Evolutionary conservation across 23 tunicate species (phyloP).

Genomic region (Ciona savignyi): DNA sequence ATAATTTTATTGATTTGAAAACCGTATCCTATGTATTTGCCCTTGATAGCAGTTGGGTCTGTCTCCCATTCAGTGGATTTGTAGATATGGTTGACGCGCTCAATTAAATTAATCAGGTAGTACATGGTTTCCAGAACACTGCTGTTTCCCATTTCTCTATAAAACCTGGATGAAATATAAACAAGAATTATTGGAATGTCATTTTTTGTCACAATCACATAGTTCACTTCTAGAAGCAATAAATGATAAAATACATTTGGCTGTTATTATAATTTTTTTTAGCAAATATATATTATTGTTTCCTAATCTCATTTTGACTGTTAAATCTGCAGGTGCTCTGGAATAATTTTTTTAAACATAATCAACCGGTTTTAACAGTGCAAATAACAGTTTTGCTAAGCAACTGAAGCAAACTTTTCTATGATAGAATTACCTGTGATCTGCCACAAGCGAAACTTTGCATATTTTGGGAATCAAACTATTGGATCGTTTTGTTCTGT

Average conservation of each 20-base stretch:
- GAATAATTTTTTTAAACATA: too few species aligned
- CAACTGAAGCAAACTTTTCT: too few species aligned
- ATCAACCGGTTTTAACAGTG: too few species aligned
- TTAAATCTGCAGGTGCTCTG: too few species aligned
- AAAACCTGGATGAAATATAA: constrained; percentile 48
- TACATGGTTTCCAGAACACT: constrained; percentile 68
- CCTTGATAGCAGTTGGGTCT: background rate
- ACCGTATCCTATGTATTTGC: constrained; percentile 49
- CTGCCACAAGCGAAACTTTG: constrained; percentile 66
- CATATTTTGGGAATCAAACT: constrained; percentile 39
- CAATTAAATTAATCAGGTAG: constrained; percentile 58
- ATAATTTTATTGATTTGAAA: constrained; percentile 62
- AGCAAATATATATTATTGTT: too few species aligned
- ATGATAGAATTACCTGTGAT: constrained; percentile 37
- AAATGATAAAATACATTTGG: too few species aligned
- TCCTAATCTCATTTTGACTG: too few species aligned
- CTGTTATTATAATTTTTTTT: too few species aligned
- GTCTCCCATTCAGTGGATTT: constrained; percentile 61
- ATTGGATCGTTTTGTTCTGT: background rate
- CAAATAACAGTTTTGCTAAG: too few species aligned
- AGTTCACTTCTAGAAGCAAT: too few species aligned
- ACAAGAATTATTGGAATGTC: too few species aligned
- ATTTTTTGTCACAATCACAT: too few species aligned
- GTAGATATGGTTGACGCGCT: constrained; percentile 64
- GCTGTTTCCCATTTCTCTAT: constrained; percentile 60